Base-by-base conservation (phyloP, 2,888 invertebrate species). In the Steromphala cineraria region DNA sequence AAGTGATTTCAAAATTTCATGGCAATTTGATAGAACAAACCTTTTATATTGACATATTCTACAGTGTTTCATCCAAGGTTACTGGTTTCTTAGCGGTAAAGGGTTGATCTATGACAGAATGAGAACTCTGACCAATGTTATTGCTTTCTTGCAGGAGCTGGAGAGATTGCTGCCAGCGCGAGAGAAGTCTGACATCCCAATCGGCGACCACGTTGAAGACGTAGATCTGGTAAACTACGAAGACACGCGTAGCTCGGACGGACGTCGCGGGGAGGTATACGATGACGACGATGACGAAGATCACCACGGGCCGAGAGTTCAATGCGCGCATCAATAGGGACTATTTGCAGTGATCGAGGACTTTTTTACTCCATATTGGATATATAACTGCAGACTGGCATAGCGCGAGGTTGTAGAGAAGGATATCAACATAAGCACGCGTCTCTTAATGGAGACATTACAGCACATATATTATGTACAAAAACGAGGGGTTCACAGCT, bases 131-230 rank as follows among this genome's bases (percentile, higher is more conserved):
- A 36, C 36, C 36, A 2, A 36, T 36, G 2, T 7, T 7, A 36
- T 4, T 36, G 4, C 75, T 77, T 80, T 82, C 89, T 91, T 96
- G 87, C 94, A 96, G 94, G 94, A 95, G 90, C 94, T 98, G 85
- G 97, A 97, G 93, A 94, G 94, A 76, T 92, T 97, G 80, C 94
- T 98, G 89, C 97, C 98, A 0, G 95, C 96, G 0, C 95, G 97
- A 84, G 95, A 96, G 75, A 94, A 94, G 3, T 95, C 96, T 91
- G 95, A 94, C 24, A 95, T 96, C 94, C 97, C 97, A 0, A 94
- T 95, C 79, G 96, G 96, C 5, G 97, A 97, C 76, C 95, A 96
- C 91, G 97, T 97, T 0, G 97, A 98, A 92, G 97, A 98, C 93
- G 98, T 97, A 0, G 96, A 96, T 91, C 94, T 98, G 92, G 95